These are phyloP conservation scores for Pheosia tremula DNA, from an alignment of 2,888 invertebrate species.

Conservation along the genomic window DNA sequence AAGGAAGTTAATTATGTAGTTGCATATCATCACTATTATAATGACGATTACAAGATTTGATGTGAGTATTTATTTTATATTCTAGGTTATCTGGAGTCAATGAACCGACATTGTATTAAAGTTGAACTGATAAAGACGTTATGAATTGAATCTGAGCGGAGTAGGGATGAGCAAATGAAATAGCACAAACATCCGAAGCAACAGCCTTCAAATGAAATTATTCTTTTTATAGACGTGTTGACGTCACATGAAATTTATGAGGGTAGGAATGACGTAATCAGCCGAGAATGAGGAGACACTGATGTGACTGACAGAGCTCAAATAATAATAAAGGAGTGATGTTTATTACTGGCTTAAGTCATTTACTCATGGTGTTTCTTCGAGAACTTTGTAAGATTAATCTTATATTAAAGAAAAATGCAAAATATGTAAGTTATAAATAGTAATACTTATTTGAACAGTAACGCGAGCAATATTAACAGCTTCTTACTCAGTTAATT, in stretches of 20 bases:
- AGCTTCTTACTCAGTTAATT: no score
- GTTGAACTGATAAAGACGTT: background rate
- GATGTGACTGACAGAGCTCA: background rate
- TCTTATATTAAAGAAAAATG: no score
- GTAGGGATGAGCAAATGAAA: background rate
- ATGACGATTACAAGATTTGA: no score
- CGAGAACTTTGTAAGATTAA: no score
- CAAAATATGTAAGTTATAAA: no score
- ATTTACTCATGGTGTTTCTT: no score
- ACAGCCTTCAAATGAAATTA: no score
- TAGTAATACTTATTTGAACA: no score
- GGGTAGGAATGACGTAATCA: background rate
- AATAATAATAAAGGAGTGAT: background rate
- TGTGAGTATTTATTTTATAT: background rate
- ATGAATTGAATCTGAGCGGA: background rate
- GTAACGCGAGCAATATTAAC: no score
- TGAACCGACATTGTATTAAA: background rate
- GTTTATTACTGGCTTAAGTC: background rate
- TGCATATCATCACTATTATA: background rate
- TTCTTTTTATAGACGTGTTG: background rate
- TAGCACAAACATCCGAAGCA: no score
- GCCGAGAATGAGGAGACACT: background rate
- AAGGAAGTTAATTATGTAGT: background rate
- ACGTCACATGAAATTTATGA: conserved; percentile 1
- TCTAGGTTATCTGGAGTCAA: background rate